Percentiles rank a stretch among this genome's conserved stretches.
Conservation (phyloP, 2,888 invertebrate genomes). For the Malacosoma neustria region DNA sequence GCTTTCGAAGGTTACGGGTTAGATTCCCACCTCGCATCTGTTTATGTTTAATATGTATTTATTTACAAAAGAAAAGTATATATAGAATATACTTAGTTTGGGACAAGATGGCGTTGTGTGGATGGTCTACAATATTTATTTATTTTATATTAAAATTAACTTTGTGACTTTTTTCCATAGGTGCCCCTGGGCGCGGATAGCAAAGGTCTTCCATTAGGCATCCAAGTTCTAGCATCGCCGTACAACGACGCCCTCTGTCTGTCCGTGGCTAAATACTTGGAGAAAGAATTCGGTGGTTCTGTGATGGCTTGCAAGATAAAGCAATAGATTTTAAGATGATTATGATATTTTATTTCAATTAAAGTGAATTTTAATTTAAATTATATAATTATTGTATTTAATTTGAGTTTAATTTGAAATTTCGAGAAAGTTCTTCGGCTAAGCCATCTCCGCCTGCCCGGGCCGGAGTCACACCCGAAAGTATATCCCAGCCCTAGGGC, state of each 20-base stretch:
- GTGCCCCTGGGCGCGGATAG: slow-evolving; percentile 85
- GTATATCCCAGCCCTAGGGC: no score
- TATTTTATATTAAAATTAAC: no score
- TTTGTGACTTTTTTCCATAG: slow-evolving; percentile 21
- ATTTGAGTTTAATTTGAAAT: background rate
- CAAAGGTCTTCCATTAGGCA: slow-evolving; percentile 84
- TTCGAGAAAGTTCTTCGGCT: no score
- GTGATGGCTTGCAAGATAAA: slow-evolving; percentile 69
- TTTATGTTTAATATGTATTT: no score
- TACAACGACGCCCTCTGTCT: slow-evolving; percentile 84
- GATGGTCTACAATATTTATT: no score
- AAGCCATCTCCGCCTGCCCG: no score
- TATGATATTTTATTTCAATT: slow-evolving; percentile 1
- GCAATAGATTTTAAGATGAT: slow-evolving; percentile 10
- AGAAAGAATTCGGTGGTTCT: slow-evolving; percentile 85
- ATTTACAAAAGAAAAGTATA: no score
- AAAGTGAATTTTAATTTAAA: slow-evolving; percentile 1
- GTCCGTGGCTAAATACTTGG: slow-evolving; percentile 85
- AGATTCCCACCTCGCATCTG: no score
- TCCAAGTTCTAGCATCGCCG: slow-evolving; percentile 84
- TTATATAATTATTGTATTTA: background rate
- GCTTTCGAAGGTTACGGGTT: no score
- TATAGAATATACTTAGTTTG: no score
- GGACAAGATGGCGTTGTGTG: no score
- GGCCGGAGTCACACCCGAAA: no score